A percentile compares a stretch with the other conserved stretches of the same genome.
Evolutionary conservation across 2,888 invertebrate species (phyloP).

Genomic region (Sinotaia quadrata): DNA sequence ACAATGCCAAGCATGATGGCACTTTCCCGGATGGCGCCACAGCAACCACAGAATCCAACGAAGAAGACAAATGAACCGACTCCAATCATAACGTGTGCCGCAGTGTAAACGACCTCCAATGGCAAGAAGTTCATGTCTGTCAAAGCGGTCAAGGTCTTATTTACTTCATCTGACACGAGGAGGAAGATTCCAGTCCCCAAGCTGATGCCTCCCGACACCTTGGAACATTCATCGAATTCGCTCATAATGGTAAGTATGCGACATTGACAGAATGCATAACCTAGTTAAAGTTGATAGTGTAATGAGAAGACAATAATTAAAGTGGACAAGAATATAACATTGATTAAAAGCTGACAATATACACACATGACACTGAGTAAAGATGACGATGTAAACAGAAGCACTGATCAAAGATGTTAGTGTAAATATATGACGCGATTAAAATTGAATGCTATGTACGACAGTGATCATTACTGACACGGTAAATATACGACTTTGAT

Average conservation of each 20-base stretch:
- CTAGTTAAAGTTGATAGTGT: background rate
- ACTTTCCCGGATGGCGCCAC: constrained; percentile 76
- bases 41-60: constrained; percentile 77
- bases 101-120: constrained; percentile 58
- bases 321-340: too few relatives aligned
- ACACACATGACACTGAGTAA: too few relatives aligned
- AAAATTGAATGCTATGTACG: too few relatives aligned
- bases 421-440: too few relatives aligned
- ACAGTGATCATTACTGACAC: too few relatives aligned
- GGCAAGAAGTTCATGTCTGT: constrained; percentile 69
- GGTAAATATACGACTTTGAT: too few relatives aligned
- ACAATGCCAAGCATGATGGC: constrained; percentile 74
- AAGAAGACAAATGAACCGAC: constrained; percentile 75
- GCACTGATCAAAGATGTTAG: too few relatives aligned
- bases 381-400: too few relatives aligned
- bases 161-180: constrained; percentile 75
- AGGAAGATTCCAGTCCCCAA: constrained; percentile 76
- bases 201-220: constrained; percentile 76
- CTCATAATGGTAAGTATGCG: constrained; percentile 30
- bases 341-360: too few relatives aligned
- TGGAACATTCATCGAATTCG: too few relatives aligned
- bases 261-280: background rate
- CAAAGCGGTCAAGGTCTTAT: constrained; percentile 70
- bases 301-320: too few relatives aligned
- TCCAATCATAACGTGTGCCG: constrained; percentile 75